Evolutionary conservation across 2,797 vertebrate species (phyloP), one percentile per base, ranked within the genome.

Genomic region (Cygnus olor): DNA sequence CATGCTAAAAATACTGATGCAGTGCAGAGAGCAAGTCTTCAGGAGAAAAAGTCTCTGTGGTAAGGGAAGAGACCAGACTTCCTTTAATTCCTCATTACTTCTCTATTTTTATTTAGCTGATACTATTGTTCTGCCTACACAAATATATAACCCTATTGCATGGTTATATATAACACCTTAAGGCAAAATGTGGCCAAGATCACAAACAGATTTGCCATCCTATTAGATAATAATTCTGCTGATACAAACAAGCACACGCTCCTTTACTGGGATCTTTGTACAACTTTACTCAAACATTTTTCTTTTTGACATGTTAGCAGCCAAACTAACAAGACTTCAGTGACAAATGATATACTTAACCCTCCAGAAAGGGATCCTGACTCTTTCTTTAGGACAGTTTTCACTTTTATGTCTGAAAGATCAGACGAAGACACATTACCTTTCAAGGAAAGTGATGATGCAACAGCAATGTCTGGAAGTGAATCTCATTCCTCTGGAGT

Each of bases 281-380:
- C 0, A 36, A 76, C 40, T 90, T 88, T 74, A 40, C 49, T 66
- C 30, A 38, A 85, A 77, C 25, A 45, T 76, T 86, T 90, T 70
- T 93, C 80, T 79, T 85, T 79, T 56, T 80, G 89, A 74, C 44
- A 64, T 74, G 30, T 28, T 88, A 90, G 56, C 64, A 80, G 73
- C 44, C 83, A 90, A 94, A 93, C 38, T 58, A 90, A 87, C 64
- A 68, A 65, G 60, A 28, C 49, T 81, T 40, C 68, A 42, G 69
- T 85, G 91, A 94, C n/a, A 92, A 91, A 94, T 85, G 24, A 88
- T 66, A 57, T 77, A 42, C 40, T 68, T 51, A 77, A 81, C 25
- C 22, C 64, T 89, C 44, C 71, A 83, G 57, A 85, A 96, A 89
- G 61, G 42, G 77, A 87, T 69, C 49, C 45, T 0, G 0, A 28